phyloP scores from a whole-genome alignment of 2,888 invertebrate genomes.

The Cremastinae sp. region DNA sequence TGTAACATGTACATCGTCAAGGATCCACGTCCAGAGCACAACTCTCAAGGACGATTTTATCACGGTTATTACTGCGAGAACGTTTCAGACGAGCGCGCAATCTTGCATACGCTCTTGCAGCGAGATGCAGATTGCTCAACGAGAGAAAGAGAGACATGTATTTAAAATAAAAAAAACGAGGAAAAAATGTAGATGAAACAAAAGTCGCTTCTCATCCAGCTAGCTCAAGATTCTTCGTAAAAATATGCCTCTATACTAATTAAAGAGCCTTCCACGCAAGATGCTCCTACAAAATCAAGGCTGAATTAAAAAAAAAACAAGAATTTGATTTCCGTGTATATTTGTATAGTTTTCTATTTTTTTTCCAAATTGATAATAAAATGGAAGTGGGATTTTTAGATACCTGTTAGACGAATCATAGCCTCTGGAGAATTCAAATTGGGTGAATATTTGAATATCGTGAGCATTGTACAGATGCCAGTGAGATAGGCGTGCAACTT shows the following conservation, averaged over 20 bases:
- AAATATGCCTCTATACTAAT: constrained; percentile 55
- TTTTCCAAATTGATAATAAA: constrained; percentile 37
- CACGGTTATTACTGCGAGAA: constrained; percentile 61
- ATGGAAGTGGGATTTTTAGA: constrained; percentile 38
- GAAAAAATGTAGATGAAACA: not conserved
- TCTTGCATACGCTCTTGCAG: constrained; percentile 51
- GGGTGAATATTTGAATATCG: constrained; percentile 61
- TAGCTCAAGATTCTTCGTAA: constrained; percentile 40
- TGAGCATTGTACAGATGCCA: constrained; percentile 62
- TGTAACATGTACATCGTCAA: constrained; percentile 12
- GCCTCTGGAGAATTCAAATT: constrained; percentile 41
- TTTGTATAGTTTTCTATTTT: constrained; percentile 40
- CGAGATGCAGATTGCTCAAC: constrained; percentile 61
- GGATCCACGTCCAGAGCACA: constrained; percentile 9
- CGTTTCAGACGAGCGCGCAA: constrained; percentile 51
- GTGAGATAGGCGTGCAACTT: constrained; percentile 51
- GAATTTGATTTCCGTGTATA: constrained; percentile 26
- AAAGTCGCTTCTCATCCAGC: constrained; percentile 38
- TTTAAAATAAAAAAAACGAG: constrained; percentile 3
- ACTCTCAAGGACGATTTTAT: constrained; percentile 60
- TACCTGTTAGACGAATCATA: too few species aligned
- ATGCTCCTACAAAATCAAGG: constrained; percentile 39
- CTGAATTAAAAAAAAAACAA: constrained; percentile 22
- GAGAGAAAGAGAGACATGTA: constrained; percentile 7
- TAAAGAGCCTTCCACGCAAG: constrained; percentile 50